A percentile compares a stretch with the other conserved stretches of the same genome.
phyloP scores from a whole-genome alignment of 2,888 invertebrate species.

The Slavum lentiscoides region DNA sequence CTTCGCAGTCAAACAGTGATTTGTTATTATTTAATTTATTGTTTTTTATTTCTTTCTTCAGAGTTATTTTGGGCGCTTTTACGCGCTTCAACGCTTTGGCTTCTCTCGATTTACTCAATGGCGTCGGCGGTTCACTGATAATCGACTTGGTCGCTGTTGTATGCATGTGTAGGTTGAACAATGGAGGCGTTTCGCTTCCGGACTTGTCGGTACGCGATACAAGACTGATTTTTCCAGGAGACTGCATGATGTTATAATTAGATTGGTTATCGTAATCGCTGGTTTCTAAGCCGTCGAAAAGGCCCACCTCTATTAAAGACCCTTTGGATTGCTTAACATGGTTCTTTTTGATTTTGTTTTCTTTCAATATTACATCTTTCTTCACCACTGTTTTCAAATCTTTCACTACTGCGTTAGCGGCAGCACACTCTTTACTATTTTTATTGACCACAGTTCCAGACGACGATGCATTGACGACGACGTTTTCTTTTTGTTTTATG shows the following conservation, averaged over 20 bases:
- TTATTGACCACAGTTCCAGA: background rate
- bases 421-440: background rate
- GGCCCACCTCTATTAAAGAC: background rate
- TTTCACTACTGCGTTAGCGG: background rate
- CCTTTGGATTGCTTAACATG: background rate
- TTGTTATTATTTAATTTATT: background rate
- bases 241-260: constrained; percentile 1
- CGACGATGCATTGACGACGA: background rate
- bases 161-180: background rate
- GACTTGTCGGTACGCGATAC: constrained; percentile 12
- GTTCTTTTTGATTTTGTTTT: background rate
- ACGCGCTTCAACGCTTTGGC: constrained; percentile 32
- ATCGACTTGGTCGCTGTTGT: background rate
- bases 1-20: background rate
- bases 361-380: background rate
- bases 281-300: constrained; percentile 2
- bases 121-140: constrained; percentile 29
- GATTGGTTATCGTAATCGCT: background rate
- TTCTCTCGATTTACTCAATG: constrained; percentile 19
- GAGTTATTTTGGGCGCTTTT: constrained; percentile 30
- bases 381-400: background rate
- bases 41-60: constrained; percentile 17
- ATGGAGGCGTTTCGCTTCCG: constrained; percentile 32
- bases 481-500: background rate
- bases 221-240: constrained; percentile 4